Evolutionary conservation across 2,888 invertebrate species (phyloP), one percentile per base, ranked within the genome.

Genomic region (Leuctra nigra): DNA sequence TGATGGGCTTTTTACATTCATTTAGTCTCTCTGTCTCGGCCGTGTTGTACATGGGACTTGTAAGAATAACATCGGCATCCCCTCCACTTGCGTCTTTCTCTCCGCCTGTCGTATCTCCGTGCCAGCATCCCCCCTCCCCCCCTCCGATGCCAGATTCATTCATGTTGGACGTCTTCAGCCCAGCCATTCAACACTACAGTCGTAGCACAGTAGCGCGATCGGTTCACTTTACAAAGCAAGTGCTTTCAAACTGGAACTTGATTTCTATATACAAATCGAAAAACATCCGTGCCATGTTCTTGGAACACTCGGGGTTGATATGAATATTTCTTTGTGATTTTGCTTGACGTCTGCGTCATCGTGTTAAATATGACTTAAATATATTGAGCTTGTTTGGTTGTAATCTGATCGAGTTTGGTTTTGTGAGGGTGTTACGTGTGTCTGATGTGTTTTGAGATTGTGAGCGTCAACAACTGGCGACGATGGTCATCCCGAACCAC

Each of bases 121-220:
- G 41, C 13, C 52, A 23, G 24, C 39, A 25, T 55, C 39, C 48
- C 55, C 46, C 57, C 56, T 54, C 57, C 57, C 58, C 61, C 59
- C 57, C 61, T 55, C 59, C 35, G 22, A 29, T 55, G 29, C 36
- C 48, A 41, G 33, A 24, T 50, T 33, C 18, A 53, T 56, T 39
- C 55, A 48, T 56, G 35, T 41, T 52, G 35, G 38, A 58, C 36
- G 39, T 53, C 22, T 23, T 29, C 53, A 16, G 11, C 25, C 53
- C 35, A 47, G 53, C 36, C 48, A 57, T 65, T 44, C 44, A 44
- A 44, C n/a, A n/a, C n/a, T n/a, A n/a, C 22, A 44, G 44, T 44
- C 44, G 44, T 44, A 44, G 44, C 44, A 44, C 44, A 20, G 44
- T 44, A 44, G 44, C 44, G 44, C 9, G 44, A 20, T 9, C 44